Evolutionary conservation across 2,113 vertebrate species (phyloP), one percentile per base, ranked within the genome.

Genomic region (Peromyscus maniculatus): DNA sequence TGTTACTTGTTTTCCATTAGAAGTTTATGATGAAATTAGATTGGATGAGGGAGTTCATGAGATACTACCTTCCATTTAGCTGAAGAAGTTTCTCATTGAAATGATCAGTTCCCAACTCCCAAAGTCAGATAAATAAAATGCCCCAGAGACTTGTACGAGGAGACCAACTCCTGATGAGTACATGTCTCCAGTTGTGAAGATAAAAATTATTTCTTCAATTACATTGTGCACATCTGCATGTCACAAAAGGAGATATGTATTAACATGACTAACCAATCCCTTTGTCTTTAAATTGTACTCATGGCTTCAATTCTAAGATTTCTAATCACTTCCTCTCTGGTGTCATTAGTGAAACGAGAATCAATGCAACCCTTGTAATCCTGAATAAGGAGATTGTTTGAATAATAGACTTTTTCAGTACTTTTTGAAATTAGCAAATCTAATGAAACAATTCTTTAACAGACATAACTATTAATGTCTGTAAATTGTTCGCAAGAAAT

Each of bases 171-270:
- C 39, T 82, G 11, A 19, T 57, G 66, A 94, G 12, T 72, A 46
- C 26, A 82, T 87, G 91, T 91, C 39, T 94, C 91, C 66, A 67
- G 39, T 57, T 92, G 39, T n/a, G 12, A 31, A 96, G 69, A 77
- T 28, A 66, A 64, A 97, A 91, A 66, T 59, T 94, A 96, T 95
- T 91, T 93, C 19, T 96, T 87, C 91, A 91, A 64, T 96, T 96
- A 95, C 69, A 87, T 94, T 31, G 5, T 90, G 57, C 89, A 71
- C n/a, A 96, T 97, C 78, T 87, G 67, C n/a, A 72, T 62, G 5
- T 87, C 91, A 77, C 83, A 26, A 91, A 84, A 55, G 67, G 24
- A n/a, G n/a, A 89, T 21, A 7, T 75, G 15, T 22, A 46, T 87
- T 94, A 89, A 71, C n/a, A 84, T 43, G 96, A 91, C 87, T 91